phyloP scores from a whole-genome alignment of 2,888 invertebrate species.

The Stenurella melanura region DNA sequence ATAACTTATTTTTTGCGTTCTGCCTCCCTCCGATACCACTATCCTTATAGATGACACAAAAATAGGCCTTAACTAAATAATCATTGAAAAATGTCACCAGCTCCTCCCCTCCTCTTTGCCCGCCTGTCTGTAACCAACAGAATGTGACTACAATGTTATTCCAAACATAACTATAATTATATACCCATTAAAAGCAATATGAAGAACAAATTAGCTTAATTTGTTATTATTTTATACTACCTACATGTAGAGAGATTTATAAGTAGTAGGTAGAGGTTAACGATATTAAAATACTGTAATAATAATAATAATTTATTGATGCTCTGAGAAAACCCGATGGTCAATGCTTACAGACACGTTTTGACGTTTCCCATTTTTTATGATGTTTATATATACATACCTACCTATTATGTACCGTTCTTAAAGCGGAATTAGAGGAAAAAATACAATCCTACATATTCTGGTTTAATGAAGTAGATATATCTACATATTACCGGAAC shows the following conservation, averaged over 20 bases:
- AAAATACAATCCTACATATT: background rate
- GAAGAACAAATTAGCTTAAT: too few species aligned
- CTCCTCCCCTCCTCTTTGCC: too few species aligned
- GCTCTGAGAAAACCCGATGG: background rate
- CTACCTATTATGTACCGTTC: slow-evolving; percentile 18
- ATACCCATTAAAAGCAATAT: too few species aligned
- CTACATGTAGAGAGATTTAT: background rate
- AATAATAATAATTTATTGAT: background rate
- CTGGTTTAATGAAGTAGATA: background rate
- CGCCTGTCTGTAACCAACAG: too few species aligned
- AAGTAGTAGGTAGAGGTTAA: slow-evolving; percentile 3
- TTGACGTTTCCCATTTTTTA: background rate
- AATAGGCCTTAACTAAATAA: too few species aligned
- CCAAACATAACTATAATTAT: too few species aligned
- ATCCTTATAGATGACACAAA: too few species aligned
- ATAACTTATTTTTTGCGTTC: too few species aligned
- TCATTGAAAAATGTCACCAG: too few species aligned
- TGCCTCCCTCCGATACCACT: too few species aligned
- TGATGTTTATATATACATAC: background rate
- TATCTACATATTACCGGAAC: background rate
- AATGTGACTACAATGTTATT: too few species aligned
- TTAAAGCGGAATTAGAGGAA: slow-evolving; percentile 16
- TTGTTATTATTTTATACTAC: background rate
- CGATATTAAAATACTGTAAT: background rate
- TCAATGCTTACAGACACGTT: background rate